Evolutionary conservation across 1,140 invertebrate genomes (phyloP), one percentile per base, ranked within the genome.

Genomic region (Drosophila repleta): DNA sequence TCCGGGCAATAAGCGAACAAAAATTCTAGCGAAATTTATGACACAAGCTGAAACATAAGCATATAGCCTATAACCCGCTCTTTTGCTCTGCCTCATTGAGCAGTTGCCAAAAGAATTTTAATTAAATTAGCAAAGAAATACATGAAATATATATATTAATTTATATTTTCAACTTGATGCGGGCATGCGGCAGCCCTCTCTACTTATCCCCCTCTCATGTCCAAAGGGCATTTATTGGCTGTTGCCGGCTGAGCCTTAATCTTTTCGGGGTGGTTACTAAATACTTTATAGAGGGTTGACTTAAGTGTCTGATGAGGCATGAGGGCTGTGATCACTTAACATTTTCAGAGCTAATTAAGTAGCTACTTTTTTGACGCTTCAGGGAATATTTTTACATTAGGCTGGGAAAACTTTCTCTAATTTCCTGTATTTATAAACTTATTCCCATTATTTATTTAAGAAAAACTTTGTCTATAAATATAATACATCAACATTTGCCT

Each of bases 81-180:
- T 26, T 18, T 20, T 17, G 21, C 4, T 6, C 8, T 39, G 57
- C 24, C 66, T 81, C 71, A 74, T 87, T 87, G 81, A 87, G 67
- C 81, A 62, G 67, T 82, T 71, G 78, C 82, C 71, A 87, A 85
- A 85, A 82, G 71, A 82, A 85, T 85, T 85, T 82, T 87, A 87
- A 85, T 85, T 85, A 72, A 87, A 85, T 85, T 75, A 85, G 49
- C 63, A 26, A 45, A 29, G 46, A 32, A 60, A 32, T 39, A 29
- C 63, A 75, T 41, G 21, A 53, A 45, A 52, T 35, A 37, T 13
- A 26, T 21, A 21, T 18, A 48, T 24, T n/a, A 52, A 53, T 26
- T 41, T 17, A 35, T 35, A 1, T 11, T 35, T 35, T 11, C 3
- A 35, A 35, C 29, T 1, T 10, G 29, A 87, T 87, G 81, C 80